Evolutionary conservation across 2,888 invertebrate genomes (phyloP), one percentile per base, ranked within the genome.

Genomic region (Altica lythri): DNA sequence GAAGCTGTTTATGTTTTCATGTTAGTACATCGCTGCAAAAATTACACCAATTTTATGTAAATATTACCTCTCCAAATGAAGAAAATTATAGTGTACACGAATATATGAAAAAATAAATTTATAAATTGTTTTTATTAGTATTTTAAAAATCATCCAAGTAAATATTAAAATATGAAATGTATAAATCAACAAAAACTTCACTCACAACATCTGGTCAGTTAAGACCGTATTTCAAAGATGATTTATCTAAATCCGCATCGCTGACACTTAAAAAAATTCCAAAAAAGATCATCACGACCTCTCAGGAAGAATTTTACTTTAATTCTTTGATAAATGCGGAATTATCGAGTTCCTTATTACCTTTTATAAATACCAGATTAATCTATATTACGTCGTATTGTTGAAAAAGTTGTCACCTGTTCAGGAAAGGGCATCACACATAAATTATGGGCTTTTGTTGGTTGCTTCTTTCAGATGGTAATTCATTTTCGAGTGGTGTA

Each of bases 381-480:
- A 62, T 63, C 63, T 61, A 61, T 61, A 60, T 60, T 52, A 61
- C 34, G 57, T 55, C 59, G 55, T 57, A 61, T 64, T 64, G 62
- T 62, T 57, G 57, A 52, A 43, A 61, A 50, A 45, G 29, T 56
- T 64, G 61, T 63, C 65, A 65, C 65, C 65, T 64, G 65, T 61
- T 64, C 58, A 53, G 53, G 49, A 55, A 60, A 58, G 52, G 57
- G 53, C 56, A 53, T 58, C 48, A 32, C 53, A 32, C 54, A 58
- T 64, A 65, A 65, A 62, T 64, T 61, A 62, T 61, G 46, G 45
- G 38, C 46, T 50, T 59, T 62, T 64, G 61, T 61, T 63, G 53
- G 35, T 44, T 46, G 13, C 44, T 42, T 37, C 45, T 51, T 47
- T 55, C 46, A 55, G 34, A 55, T 55, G 51, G 25, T 55, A 55